Evolutionary conservation across 2,888 invertebrate species (phyloP).

Genomic region (Agriopis marginaria): DNA sequence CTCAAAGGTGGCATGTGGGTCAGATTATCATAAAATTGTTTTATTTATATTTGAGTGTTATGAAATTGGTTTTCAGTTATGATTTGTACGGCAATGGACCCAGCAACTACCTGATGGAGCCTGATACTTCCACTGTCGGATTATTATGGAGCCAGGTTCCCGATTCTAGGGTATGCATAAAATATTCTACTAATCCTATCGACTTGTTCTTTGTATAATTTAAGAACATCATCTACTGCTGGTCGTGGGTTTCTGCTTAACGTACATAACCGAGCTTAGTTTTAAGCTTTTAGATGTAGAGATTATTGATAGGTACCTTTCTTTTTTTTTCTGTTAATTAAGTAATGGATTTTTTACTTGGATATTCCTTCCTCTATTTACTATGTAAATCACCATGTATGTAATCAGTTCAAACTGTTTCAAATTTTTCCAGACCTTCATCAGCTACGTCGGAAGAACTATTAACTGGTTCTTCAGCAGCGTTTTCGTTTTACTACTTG

Average conservation of each 20-base stretch:
- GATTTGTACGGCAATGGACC: conserved; percentile 64
- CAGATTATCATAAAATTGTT: background rate
- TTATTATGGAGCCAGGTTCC: conserved; percentile 80
- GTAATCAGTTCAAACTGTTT: background rate
- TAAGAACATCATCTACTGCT: too few relatives aligned
- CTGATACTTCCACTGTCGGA: conserved; percentile 70
- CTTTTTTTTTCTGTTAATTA: too few relatives aligned
- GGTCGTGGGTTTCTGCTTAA: too few relatives aligned
- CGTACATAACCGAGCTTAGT: too few relatives aligned
- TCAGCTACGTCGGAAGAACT: conserved; percentile 68
- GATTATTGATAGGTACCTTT: too few relatives aligned
- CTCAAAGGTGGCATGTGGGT: background rate
- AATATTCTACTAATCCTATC: background rate
- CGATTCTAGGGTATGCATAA: conserved; percentile 69
- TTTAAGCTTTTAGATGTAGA: too few relatives aligned
- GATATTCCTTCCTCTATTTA: too few relatives aligned
- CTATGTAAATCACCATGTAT: too few relatives aligned
- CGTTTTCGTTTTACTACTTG: conserved; percentile 81
- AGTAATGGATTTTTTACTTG: background rate
- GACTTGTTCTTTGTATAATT: too few relatives aligned
- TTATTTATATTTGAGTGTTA: conserved; percentile 23
- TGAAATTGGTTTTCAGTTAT: conserved; percentile 62
- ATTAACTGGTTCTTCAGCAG: conserved; percentile 74
- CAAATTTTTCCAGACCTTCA: conserved; percentile 66
- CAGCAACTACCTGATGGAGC: conserved; percentile 66